Base-by-base conservation (phyloP, 2,797 vertebrate species). In the Tapera naevia region DNA sequence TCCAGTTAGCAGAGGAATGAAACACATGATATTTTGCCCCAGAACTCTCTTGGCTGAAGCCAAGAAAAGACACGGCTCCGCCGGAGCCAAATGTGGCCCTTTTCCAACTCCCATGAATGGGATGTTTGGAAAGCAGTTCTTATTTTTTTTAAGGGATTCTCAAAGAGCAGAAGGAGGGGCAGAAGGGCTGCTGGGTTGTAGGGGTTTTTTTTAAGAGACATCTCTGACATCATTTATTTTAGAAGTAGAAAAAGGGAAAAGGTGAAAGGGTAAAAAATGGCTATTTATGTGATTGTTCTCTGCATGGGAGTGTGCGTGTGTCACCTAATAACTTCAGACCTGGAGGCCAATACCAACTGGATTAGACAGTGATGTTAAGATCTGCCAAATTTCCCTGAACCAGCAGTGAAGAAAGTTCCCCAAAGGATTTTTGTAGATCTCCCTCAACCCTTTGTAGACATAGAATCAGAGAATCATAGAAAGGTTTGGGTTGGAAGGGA, bases 21-120 rank as follows among this genome's bases (percentile, higher is more conserved):
- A 95, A 86, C 65, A 50, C 57, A n/a, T 5, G 65, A 73, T 58
- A 62, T 84, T 92, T 90, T 69, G 70, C 85, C 91, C 93, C 86
- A 53, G 45, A 61, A 69, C 69, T 21, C 39, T 45, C 54, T 24
- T 15, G 53, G 48, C n/a, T 56, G 17, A 87, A 75, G 96, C 95
- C 94, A 96, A 95, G 87, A 91, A 64, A 90, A 78, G 92, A 81
- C 91, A 37, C 64, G 27, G 82, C 51, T 95, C 86, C 9, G 3
- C 8, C 13, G 39, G 66, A 86, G 88, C 92, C 89, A 75, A 71
- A 58, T 2, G 33, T 80, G 90, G 88, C 81, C 81, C 71, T 28
- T 37, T 79, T 87, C 94, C 95, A 95, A 85, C 90, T 93, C 88
- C 80, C 85, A 48, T 87, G 80, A 86, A 92, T 54, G 85, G 74